Evolutionary conservation across 2,113 vertebrate genomes (phyloP), one percentile per base, ranked within the genome.

Genomic region (Dipodomys merriami): DNA sequence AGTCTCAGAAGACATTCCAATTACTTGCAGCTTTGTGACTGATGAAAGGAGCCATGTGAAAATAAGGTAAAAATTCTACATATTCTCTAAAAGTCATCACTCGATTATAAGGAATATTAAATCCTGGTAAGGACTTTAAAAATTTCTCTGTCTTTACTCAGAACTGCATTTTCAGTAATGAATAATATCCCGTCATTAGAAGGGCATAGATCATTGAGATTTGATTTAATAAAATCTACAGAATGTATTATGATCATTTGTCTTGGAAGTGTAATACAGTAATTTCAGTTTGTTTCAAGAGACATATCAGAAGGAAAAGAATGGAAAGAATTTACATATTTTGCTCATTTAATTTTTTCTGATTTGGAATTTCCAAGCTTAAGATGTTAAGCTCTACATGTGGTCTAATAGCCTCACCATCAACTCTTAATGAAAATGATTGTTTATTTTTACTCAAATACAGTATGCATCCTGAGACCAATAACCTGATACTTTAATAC

Each of bases 21-120:
- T 57, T 57, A 57, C 53, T 57, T 57, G 53, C 15, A 57, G 53
- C 15, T 57, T 13, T 57, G 53, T 57, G 53, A 57, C 16, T 13
- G 53, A 57, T 57, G 53, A 57, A 76, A 46, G 39, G 44, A 76
- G 23, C 22, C 23, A 5, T 46, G 12, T 15, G 9, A 62, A 89
- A 91, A 57, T 79, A 78, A 86, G 30, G 33, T 68, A 18, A 76
- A 92, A 74, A n/a, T 33, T 86, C 69, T 76, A 33, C 39, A 46
- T 29, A 19, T 83, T 77, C 46, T 94, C 30, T 4, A 62, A 77
- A 86, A 91, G 57, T 76, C 49, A 79, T 88, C 88, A 83, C 76
- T 93, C 85, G 93, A 30, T 39, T 68, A 27, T n/a, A 39, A 88
- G 20, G 44, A 91, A 78, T 89, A 93, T 57, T 88, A 83, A 91